Evolutionary conservation across 2,113 vertebrate species (phyloP), one percentile per base, ranked within the genome.

Genomic region (Eonycteris spelaea): DNA sequence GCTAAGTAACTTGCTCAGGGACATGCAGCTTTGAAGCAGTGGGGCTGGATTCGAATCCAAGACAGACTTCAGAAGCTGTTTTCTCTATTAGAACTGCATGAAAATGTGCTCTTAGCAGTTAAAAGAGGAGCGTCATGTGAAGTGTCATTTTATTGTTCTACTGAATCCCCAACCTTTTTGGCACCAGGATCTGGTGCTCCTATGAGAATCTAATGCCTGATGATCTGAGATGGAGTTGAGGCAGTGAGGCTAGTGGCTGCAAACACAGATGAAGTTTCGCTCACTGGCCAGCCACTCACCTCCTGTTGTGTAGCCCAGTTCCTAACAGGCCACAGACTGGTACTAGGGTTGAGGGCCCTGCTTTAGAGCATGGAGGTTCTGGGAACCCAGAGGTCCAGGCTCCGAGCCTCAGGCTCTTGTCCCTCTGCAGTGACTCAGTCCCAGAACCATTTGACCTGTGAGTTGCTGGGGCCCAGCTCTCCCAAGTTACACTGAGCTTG

Each of bases 401-500:
- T 70, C 40, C 38, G 2, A 14, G 33, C 30, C 80, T 94, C 70
- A 63, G 75, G 28, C n/a, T 93, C n/a, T 84, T 13, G 0, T 80
- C 59, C 30, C 30, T 86, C 77, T 86, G n/a, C 93, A 97, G 94
- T 74, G 43, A 15, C 16, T 74, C 33, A 86, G 28, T 13, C 11
- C 2, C 7, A 73, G 9, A 33, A 71, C 10, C 19, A 38, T 24
- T 0, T 98, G 77, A 43, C 15, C 67, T 98, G 97, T 83, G 88
- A 97, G 35, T 92, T 98, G 7, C 7, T 16, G 51, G 97, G 97
- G 38, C 96, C 94, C 48, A 67, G 21, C 10, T 40, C 78, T 5
- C 28, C 87, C 0, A 33, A 19, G 8, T 96, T 88, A 40, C 0
- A 1, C 92, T 98, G 85, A 93, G 14, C n/a, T 91, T 95, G 88